Conservation (phyloP, 2,888 invertebrate genomes). For the Ophion obscuratus region DNA sequence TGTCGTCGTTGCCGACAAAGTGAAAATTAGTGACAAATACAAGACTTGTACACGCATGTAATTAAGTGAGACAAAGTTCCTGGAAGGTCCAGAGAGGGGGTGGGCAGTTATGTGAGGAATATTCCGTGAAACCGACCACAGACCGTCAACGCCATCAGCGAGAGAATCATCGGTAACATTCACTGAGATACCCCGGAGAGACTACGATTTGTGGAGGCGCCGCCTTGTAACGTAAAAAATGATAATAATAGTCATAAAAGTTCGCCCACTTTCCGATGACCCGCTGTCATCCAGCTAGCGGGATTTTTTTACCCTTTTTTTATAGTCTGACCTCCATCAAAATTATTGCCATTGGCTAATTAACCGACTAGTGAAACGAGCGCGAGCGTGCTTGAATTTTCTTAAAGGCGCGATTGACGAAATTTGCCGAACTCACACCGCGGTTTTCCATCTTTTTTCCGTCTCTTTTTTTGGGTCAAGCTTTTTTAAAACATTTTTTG, state of each 20-base stretch:
- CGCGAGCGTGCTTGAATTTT: slow-evolving; percentile 46
- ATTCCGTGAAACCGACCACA: slow-evolving; percentile 68
- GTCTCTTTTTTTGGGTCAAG: neutral
- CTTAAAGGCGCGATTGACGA: slow-evolving; percentile 5
- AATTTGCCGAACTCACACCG: neutral
- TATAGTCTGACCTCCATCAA: slow-evolving; percentile 45
- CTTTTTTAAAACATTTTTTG: too few relatives aligned
- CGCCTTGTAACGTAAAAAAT: slow-evolving; percentile 45
- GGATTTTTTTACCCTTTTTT: slow-evolving; percentile 10
- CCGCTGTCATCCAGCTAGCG: slow-evolving; percentile 30
- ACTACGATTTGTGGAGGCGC: slow-evolving; percentile 58
- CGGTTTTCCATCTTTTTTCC: neutral
- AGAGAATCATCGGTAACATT: slow-evolving; percentile 49
- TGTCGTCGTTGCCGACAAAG: slow-evolving; percentile 70
- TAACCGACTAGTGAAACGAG: slow-evolving; percentile 52
- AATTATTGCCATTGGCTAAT: slow-evolving; percentile 53
- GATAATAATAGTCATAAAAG: slow-evolving; percentile 1
- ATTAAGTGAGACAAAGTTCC: slow-evolving; percentile 77
- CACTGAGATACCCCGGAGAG: slow-evolving; percentile 37
- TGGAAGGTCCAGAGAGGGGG: slow-evolving; percentile 70
- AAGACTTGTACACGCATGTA: slow-evolving; percentile 75
- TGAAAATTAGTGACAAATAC: slow-evolving; percentile 77
- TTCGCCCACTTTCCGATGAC: slow-evolving; percentile 58
- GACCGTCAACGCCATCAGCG: slow-evolving; percentile 37
- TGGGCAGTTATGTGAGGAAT: slow-evolving; percentile 36